Conservation (phyloP, 2,797 vertebrate species). For the Hemitrygon akajei region DNA sequence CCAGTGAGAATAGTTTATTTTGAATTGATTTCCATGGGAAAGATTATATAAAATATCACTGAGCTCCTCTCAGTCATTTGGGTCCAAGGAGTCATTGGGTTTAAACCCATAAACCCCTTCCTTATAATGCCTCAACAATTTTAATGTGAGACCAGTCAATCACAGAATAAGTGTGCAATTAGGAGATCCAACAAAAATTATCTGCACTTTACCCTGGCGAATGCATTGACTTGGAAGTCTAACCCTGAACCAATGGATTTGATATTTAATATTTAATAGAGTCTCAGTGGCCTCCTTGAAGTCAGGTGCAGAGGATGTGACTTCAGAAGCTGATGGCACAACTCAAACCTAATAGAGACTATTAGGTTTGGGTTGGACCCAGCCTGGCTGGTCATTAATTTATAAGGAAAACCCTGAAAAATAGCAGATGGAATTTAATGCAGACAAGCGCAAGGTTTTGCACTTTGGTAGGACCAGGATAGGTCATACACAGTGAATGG, state of each 20-base stretch:
- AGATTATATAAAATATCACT: not conserved
- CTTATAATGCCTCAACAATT: not conserved
- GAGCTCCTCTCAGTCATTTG: not conserved
- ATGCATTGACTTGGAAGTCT: not conserved
- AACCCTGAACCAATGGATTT: not conserved
- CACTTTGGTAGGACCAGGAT: no score
- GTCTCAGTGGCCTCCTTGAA: not conserved
- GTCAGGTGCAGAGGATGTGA: not conserved
- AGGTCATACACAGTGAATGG: no score
- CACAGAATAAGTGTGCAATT: not conserved
- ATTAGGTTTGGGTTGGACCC: no score
- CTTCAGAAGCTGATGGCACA: not conserved
- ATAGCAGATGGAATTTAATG: no score
- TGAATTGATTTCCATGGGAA: slow-evolving; percentile 19
- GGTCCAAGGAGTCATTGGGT: not conserved
- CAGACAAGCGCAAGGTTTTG: no score
- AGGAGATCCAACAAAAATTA: not conserved
- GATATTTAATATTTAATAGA: no score
- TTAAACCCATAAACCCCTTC: not conserved
- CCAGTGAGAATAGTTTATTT: not conserved
- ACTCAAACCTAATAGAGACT: no score
- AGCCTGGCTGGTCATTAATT: no score
- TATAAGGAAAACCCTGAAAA: no score
- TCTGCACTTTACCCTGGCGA: not conserved
- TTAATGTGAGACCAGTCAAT: not conserved